Percentiles rank a stretch among this genome's conserved stretches.
Evolutionary conservation across 2,113 vertebrate genomes (phyloP).

Genomic region (Lagopus muta): DNA sequence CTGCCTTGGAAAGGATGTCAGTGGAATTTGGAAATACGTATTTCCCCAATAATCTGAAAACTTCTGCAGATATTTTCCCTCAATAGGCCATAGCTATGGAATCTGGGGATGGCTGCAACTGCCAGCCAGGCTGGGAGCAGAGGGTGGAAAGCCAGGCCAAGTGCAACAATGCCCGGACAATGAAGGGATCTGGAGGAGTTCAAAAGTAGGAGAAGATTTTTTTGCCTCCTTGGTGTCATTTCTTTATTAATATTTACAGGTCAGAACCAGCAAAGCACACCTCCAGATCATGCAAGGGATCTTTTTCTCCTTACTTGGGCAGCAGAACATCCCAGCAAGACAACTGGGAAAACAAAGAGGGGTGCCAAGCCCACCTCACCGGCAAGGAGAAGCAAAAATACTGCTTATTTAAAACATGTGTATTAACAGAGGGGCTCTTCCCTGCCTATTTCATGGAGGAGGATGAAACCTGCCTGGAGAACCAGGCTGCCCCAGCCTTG

Average conservation of each 20-base stretch:
- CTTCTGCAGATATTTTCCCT: constrained; percentile 75
- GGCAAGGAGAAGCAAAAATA: constrained; percentile 53
- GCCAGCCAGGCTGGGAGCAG: constrained; percentile 58
- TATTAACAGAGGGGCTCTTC: constrained; percentile 34
- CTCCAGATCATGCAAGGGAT: neutral
- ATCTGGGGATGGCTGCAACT: constrained; percentile 55
- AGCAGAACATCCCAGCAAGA: neutral
- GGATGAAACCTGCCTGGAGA: neutral
- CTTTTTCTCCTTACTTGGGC: constrained; percentile 60
- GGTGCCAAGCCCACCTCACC: neutral
- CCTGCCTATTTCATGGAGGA: neutral
- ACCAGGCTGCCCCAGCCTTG: neutral
- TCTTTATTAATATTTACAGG: constrained; percentile 50
- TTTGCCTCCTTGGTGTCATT: constrained; percentile 4
- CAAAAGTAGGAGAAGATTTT: neutral
- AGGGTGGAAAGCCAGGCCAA: constrained; percentile 59
- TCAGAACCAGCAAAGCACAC: constrained; percentile 29
- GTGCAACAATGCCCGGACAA: constrained; percentile 63
- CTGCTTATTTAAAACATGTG: constrained; percentile 52
- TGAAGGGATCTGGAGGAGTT: constrained; percentile 39
- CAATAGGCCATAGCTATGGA: constrained; percentile 71
- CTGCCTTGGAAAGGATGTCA: constrained; percentile 17
- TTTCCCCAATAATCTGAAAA: constrained; percentile 69
- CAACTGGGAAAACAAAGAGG: constrained; percentile 36
- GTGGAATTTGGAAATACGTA: constrained; percentile 64